phyloP scores from a whole-genome alignment of 2,113 vertebrate genomes.

The Chloroceryle aenea region DNA sequence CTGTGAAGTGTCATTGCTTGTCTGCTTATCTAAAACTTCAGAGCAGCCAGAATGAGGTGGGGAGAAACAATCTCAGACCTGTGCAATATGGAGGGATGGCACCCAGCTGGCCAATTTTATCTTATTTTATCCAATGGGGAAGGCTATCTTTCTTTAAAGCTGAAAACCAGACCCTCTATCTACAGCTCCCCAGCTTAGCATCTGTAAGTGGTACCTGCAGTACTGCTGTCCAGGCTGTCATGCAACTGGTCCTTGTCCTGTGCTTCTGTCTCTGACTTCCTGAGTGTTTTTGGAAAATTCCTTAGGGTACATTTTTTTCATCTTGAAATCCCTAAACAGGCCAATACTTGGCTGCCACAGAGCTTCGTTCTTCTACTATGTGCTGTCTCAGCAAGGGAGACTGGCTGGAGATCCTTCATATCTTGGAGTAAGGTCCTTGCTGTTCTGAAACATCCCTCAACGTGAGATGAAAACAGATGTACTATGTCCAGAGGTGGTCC shows the following conservation, averaged over 20 bases:
- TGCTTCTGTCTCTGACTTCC: background rate
- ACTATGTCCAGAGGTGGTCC: background rate
- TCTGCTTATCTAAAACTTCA: background rate
- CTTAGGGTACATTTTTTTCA: background rate
- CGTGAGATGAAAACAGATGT: background rate
- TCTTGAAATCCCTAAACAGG: background rate
- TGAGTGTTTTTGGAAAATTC: background rate
- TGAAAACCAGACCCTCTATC: background rate
- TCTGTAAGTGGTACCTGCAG: background rate
- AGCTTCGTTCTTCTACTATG: background rate
- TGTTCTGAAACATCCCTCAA: background rate
- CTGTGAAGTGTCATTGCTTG: background rate
- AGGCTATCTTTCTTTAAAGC: background rate
- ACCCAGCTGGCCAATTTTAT: background rate
- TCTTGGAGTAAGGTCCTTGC: background rate
- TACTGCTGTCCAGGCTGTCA: background rate
- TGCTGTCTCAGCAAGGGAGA: background rate
- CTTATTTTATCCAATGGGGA: background rate
- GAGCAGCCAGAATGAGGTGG: background rate
- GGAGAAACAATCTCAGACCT: background rate
- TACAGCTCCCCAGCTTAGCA: background rate
- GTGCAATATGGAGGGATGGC: background rate
- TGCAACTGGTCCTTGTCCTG: background rate
- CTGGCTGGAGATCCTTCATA: background rate
- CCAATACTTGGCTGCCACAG: background rate